Conservation (phyloP, 2,113 vertebrate genomes). For the Sisor rabdophorus region DNA sequence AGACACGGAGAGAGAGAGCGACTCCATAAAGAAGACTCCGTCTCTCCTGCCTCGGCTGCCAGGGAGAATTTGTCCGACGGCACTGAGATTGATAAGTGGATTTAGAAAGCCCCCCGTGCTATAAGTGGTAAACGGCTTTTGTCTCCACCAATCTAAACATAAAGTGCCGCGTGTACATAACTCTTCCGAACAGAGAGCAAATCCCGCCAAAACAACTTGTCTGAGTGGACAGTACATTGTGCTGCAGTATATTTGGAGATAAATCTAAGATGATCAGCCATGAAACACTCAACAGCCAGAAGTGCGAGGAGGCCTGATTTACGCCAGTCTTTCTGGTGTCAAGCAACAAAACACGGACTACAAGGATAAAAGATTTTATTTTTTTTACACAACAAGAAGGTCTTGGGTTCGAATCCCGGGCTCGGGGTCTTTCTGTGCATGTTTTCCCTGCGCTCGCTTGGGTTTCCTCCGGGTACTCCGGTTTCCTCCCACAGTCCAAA, state of each 20-base stretch:
- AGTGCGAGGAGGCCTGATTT: slow-evolving; percentile 58
- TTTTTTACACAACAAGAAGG: neutral
- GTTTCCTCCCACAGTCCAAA: too few species aligned
- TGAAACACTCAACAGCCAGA: slow-evolving; percentile 64
- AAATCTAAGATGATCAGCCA: slow-evolving; percentile 72
- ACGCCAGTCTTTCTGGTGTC: slow-evolving; percentile 58
- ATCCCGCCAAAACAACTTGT: slow-evolving; percentile 68
- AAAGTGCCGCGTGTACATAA: slow-evolving; percentile 70
- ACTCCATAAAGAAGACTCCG: slow-evolving; percentile 25
- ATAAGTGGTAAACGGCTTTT: slow-evolving; percentile 57
- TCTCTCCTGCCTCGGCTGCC: slow-evolving; percentile 43
- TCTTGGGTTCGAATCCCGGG: too few species aligned
- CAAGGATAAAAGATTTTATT: slow-evolving; percentile 66
- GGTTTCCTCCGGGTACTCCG: too few species aligned
- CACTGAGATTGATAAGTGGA: slow-evolving; percentile 67
- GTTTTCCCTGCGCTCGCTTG: too few species aligned
- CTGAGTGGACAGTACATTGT: slow-evolving; percentile 67
- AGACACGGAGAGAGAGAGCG: slow-evolving; percentile 9
- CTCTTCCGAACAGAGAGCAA: slow-evolving; percentile 71
- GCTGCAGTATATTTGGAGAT: slow-evolving; percentile 72
- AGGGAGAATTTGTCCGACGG: slow-evolving; percentile 50
- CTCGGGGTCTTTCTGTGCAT: too few species aligned
- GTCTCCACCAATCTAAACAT: slow-evolving; percentile 63
- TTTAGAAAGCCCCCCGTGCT: slow-evolving; percentile 62
- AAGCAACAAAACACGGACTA: slow-evolving; percentile 62